Percentiles rank a stretch among this genome's conserved stretches.
Conservation (phyloP, 2,113 vertebrate species). For the Pterocles burchelli region DNA sequence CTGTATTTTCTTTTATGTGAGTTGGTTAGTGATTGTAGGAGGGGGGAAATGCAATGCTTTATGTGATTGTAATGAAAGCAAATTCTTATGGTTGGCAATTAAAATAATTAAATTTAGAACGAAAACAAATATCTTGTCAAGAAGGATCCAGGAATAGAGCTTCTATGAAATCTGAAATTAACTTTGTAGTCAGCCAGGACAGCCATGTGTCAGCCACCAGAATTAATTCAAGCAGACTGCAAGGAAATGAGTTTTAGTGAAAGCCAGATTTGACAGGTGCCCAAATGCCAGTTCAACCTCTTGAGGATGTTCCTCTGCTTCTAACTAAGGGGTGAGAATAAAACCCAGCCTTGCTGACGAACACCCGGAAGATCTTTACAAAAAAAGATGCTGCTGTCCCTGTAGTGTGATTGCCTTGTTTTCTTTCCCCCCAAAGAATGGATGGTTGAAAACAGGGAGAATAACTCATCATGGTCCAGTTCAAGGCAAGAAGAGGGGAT, state of each 20-base stretch:
- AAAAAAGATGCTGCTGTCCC: background rate
- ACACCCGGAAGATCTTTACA: background rate
- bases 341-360: background rate
- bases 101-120: conserved; percentile 36
- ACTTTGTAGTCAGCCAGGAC: background rate
- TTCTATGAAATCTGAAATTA: background rate
- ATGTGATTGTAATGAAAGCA: background rate
- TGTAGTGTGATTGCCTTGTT: background rate
- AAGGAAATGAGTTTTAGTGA: conserved; percentile 15
- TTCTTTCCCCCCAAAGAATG: background rate
- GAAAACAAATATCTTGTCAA: background rate
- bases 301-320: background rate
- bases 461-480: background rate
- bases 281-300: conserved; percentile 4
- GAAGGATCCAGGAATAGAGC: background rate
- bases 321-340: background rate
- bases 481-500: background rate
- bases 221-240: background rate
- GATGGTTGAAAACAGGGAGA: conserved; percentile 1
- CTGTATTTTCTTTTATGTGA: conserved; percentile 15
- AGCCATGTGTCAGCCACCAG: background rate
- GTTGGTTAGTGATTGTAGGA: background rate
- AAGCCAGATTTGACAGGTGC: background rate
- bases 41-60: background rate
- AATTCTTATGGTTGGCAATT: conserved; percentile 22